Conservation (phyloP, 1,140 invertebrate genomes). For the Anoplolepis gracilipes region DNA sequence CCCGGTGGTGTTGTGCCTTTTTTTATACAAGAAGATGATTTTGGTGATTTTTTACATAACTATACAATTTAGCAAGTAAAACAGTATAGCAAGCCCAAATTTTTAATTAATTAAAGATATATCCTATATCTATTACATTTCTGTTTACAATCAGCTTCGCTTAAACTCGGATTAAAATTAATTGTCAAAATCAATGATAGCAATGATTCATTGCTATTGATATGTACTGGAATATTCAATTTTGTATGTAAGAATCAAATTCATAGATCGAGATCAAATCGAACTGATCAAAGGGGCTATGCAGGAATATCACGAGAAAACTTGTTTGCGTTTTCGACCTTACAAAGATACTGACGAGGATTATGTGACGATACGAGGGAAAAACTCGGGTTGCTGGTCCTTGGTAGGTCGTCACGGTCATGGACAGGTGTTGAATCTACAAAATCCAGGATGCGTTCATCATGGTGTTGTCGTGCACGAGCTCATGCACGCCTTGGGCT, state of each 20-base stretch:
- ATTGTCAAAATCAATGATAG: neutral
- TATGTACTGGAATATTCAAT: conserved; percentile 5
- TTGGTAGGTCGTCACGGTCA: conserved; percentile 86
- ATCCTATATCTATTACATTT: neutral
- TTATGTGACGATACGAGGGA: conserved; percentile 82
- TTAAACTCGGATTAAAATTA: neutral
- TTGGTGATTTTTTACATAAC: conserved; percentile 84
- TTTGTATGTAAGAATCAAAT: conserved; percentile 1
- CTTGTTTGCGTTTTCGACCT: conserved; percentile 88
- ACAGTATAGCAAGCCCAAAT: neutral
- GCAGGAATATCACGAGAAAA: conserved; percentile 86
- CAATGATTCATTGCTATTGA: neutral
- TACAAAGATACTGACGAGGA: conserved; percentile 87
- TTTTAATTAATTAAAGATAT: neutral
- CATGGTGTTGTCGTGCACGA: conserved; percentile 89
- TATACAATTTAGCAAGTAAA: too few relatives aligned
- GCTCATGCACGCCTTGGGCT: conserved; percentile 89
- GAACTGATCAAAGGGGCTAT: conserved; percentile 84
- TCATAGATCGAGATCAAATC: conserved; percentile 84
- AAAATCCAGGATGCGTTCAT: conserved; percentile 86
- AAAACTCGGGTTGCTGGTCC: conserved; percentile 86
- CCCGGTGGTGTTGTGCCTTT: conserved; percentile 88
- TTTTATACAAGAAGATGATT: conserved; percentile 88
- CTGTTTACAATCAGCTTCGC: neutral
- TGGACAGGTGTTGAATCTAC: conserved; percentile 88